Conservation (phyloP, 2,113 vertebrate species). For the Tylochromis polylepis region DNA sequence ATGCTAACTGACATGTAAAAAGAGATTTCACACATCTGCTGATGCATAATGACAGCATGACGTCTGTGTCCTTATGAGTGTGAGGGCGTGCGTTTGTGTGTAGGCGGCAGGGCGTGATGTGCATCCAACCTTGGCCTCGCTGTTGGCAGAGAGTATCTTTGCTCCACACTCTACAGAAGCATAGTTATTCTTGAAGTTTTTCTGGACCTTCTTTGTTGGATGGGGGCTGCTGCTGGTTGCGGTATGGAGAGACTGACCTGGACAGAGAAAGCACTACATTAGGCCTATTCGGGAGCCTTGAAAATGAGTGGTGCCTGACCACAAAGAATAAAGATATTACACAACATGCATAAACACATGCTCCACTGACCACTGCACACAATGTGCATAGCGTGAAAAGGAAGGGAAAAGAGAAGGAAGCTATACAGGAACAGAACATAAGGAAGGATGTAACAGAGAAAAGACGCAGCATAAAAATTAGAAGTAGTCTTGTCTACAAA, state of each 20-base stretch:
- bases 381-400: neutral
- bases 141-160: constrained; percentile 96
- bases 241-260: constrained; percentile 91
- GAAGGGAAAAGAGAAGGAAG: neutral
- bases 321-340: constrained; percentile 3
- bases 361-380: constrained; percentile 14
- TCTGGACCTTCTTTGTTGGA: constrained; percentile 90
- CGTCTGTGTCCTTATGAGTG: neutral
- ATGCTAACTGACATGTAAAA: neutral
- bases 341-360: constrained; percentile 18
- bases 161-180: constrained; percentile 98
- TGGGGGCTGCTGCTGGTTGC: constrained; percentile 83
- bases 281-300: neutral
- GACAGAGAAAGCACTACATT: neutral
- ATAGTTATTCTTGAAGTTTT: constrained; percentile 97
- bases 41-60: neutral
- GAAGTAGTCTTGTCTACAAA: neutral
- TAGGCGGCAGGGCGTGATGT: neutral
- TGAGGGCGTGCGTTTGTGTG: neutral
- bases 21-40: neutral
- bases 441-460: neutral
- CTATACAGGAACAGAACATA: neutral
- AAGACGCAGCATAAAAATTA: neutral
- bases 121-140: constrained; percentile 90
- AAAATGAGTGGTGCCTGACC: neutral